phyloP scores from a whole-genome alignment of 2,888 invertebrate genomes.

The Capitulum mitella region DNA sequence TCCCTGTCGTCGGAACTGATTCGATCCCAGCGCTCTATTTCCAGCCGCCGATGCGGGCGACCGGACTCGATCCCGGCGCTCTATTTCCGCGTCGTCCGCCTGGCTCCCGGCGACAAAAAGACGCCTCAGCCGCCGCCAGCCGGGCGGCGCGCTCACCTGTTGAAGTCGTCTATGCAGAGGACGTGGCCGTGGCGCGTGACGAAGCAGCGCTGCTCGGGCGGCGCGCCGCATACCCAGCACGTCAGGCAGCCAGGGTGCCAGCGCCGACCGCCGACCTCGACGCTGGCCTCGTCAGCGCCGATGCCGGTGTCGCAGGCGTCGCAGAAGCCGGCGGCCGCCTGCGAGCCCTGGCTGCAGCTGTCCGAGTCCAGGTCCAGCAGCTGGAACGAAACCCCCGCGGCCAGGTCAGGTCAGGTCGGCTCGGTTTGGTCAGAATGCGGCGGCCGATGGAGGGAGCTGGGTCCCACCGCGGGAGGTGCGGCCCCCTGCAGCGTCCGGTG shows the following conservation, averaged over 20 bases:
- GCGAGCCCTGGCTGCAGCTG: neutral
- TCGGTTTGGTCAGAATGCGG: neutral
- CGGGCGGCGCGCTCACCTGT: neutral
- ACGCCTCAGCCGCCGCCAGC: too few species aligned
- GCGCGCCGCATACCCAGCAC: conserved; percentile 5
- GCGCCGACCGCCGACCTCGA: neutral
- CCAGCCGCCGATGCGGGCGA: too few species aligned
- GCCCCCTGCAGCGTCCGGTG: too few species aligned
- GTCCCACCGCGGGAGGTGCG: too few species aligned
- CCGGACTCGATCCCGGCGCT: too few species aligned
- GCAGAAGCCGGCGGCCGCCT: neutral
- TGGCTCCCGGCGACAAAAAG: too few species aligned
- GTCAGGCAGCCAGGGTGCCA: conserved; percentile 5
- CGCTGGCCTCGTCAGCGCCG: neutral
- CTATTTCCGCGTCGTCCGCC: too few species aligned
- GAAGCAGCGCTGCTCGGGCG: conserved; percentile 7
- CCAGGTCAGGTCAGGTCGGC: neutral
- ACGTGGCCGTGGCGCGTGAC: neutral
- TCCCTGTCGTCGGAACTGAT: too few species aligned
- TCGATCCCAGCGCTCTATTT: too few species aligned
- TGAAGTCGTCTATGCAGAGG: conserved; percentile 13
- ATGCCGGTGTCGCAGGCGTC: neutral
- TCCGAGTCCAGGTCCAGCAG: conserved; percentile 24
- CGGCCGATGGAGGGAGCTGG: too few species aligned
- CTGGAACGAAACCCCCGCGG: too few species aligned